Percentiles rank a stretch among this genome's conserved stretches.
Evolutionary conservation across 1,140 invertebrate species (phyloP).

Genomic region (Achroia grisella): DNA sequence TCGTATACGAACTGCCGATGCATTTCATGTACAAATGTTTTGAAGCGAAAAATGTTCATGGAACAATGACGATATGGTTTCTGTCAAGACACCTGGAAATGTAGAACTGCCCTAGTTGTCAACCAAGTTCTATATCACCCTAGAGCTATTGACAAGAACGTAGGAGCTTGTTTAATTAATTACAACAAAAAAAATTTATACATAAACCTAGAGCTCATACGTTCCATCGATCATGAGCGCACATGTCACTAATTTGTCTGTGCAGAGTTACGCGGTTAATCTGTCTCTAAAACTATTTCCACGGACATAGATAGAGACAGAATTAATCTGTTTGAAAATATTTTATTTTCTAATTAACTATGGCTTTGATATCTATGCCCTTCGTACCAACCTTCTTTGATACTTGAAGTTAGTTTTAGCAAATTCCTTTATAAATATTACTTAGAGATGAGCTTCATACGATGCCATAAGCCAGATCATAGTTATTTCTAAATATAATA

Average conservation of each 20-base stretch:
- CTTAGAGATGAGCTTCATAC: too few species aligned
- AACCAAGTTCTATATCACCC: conserved; percentile 29
- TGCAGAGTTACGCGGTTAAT: conserved; percentile 4
- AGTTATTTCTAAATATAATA: too few species aligned
- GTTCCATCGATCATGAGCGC: conserved; percentile 8
- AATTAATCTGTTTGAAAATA: too few species aligned
- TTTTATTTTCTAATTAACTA: too few species aligned
- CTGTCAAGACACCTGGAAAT: conserved; percentile 12
- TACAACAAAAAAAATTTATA: neutral
- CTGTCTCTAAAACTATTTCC: too few species aligned
- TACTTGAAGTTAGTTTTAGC: too few species aligned
- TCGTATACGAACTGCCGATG: conserved; percentile 21
- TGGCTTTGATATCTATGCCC: too few species aligned
- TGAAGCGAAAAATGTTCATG: conserved; percentile 39
- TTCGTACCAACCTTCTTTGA: too few species aligned
- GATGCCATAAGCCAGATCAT: too few species aligned
- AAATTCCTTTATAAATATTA: too few species aligned
- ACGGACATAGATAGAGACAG: too few species aligned
- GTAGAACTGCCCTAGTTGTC: conserved; percentile 13
- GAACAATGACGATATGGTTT: conserved; percentile 31
- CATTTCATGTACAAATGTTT: conserved; percentile 37
- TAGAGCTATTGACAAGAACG: conserved; percentile 14
- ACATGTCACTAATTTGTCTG: conserved; percentile 15
- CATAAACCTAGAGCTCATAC: neutral
- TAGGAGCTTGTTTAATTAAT: neutral